Evolutionary conservation across 2,113 vertebrate genomes (phyloP).

Genomic region (Coreoperca whiteheadi): DNA sequence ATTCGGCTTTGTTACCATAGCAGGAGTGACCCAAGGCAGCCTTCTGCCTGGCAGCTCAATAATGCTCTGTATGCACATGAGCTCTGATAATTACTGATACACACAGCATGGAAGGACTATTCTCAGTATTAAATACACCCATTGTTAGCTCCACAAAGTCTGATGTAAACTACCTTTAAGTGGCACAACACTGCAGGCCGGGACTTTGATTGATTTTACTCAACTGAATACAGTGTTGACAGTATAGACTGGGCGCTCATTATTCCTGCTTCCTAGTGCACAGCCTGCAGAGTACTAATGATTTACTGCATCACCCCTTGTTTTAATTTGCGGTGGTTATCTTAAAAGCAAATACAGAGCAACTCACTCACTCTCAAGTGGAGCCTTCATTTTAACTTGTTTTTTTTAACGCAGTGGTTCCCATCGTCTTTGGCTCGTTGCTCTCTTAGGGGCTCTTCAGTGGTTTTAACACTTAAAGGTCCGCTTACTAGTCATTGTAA

Average conservation of each 20-base stretch:
- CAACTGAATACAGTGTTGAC: slow-evolving; percentile 25
- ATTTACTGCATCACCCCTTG: slow-evolving; percentile 18
- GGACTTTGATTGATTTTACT: slow-evolving; percentile 35
- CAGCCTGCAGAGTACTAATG: slow-evolving; percentile 22
- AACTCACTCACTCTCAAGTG: neutral
- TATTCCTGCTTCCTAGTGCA: slow-evolving; percentile 16
- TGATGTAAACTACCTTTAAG: slow-evolving; percentile 28
- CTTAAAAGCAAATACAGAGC: neutral
- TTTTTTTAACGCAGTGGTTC: neutral
- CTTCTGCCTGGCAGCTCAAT: slow-evolving; percentile 21
- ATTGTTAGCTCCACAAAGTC: slow-evolving; percentile 19
- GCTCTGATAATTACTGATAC: slow-evolving; percentile 15
- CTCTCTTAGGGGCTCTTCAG: neutral
- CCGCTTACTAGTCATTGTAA: no score
- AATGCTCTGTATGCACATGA: slow-evolving; percentile 10
- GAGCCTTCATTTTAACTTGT: neutral
- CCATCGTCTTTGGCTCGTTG: neutral
- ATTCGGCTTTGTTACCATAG: slow-evolving; percentile 16
- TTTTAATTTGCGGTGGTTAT: slow-evolving; percentile 21
- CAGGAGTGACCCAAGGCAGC: slow-evolving; percentile 15
- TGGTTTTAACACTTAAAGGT: neutral
- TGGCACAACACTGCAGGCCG: slow-evolving; percentile 14
- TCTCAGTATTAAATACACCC: slow-evolving; percentile 27
- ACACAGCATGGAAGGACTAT: slow-evolving; percentile 1
- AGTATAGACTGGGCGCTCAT: slow-evolving; percentile 8